Percentiles rank a stretch among this genome's conserved stretches.
These are phyloP conservation scores for Volucella bombylans DNA, from an alignment of 2,888 invertebrate species.

Conservation along the genomic window DNA sequence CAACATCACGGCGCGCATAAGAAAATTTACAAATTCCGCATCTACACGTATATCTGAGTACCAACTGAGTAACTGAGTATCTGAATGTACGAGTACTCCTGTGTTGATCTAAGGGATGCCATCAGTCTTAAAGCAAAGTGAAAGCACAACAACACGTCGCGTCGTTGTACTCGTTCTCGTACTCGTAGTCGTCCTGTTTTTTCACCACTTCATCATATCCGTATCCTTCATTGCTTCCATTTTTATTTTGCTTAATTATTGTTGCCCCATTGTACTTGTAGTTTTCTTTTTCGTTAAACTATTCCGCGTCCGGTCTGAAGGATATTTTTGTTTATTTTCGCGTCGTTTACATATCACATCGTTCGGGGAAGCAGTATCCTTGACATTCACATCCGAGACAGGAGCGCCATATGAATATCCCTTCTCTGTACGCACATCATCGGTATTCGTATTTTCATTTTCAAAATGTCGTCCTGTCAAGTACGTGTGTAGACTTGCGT, in stretches of 20 bases:
- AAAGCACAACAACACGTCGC: slow-evolving; percentile 71
- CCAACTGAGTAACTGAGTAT: too few species aligned
- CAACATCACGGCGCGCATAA: slow-evolving; percentile 42
- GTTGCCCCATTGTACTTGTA: slow-evolving; percentile 8
- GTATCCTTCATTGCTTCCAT: slow-evolving; percentile 39
- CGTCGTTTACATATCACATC: slow-evolving; percentile 42
- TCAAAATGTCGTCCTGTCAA: slow-evolving; percentile 58
- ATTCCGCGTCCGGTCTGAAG: background rate
- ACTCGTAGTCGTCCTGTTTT: slow-evolving; percentile 61
- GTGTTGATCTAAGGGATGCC: slow-evolving; percentile 72
- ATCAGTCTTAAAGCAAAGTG: slow-evolving; percentile 68
- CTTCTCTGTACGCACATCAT: background rate
- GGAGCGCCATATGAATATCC: slow-evolving; percentile 22
- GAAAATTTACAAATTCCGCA: slow-evolving; percentile 55
- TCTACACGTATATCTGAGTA: slow-evolving; percentile 30
- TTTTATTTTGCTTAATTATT: slow-evolving; percentile 43
- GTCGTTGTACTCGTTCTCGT: slow-evolving; percentile 11
- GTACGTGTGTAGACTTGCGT: slow-evolving; percentile 1
- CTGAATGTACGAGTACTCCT: slow-evolving; percentile 5
- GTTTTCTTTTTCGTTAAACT: slow-evolving; percentile 28
- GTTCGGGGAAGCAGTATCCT: slow-evolving; percentile 57
- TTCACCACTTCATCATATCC: slow-evolving; percentile 42
- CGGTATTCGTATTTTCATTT: background rate
- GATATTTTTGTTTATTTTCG: slow-evolving; percentile 6
- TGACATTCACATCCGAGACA: slow-evolving; percentile 63